Evolutionary conservation across 2,888 invertebrate genomes (phyloP).

Genomic region (Amblyjoppa fuscipennis): DNA sequence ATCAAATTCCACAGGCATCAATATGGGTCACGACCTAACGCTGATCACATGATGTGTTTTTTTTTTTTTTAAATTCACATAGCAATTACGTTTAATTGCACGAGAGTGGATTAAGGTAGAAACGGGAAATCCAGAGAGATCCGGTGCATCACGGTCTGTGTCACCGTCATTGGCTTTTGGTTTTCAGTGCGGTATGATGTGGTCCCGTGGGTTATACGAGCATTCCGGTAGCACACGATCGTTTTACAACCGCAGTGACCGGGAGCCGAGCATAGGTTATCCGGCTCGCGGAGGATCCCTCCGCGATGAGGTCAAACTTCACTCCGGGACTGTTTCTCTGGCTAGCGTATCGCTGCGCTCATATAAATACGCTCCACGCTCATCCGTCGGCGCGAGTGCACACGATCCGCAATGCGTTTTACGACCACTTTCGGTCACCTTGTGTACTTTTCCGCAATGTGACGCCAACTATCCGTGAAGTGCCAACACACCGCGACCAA

Average conservation of each 20-base stretch:
- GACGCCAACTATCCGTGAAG: neutral
- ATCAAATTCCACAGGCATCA: too few relatives aligned
- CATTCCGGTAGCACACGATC: constrained; percentile 47
- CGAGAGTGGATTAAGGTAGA: constrained; percentile 1
- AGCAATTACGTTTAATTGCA: neutral
- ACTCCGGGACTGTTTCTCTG: neutral
- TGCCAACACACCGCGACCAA: neutral
- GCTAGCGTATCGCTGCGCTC: neutral
- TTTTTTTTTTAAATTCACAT: neutral
- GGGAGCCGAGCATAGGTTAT: constrained; percentile 15
- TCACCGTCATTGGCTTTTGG: constrained; percentile 46
- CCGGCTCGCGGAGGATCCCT: neutral
- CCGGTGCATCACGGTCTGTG: constrained; percentile 14
- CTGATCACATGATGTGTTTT: neutral
- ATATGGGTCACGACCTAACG: neutral
- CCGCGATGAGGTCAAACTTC: constrained; percentile 37
- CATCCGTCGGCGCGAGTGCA: neutral
- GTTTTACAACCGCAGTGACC: constrained; percentile 56
- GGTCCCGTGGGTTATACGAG: constrained; percentile 42
- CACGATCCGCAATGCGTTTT: too few relatives aligned
- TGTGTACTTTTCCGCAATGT: too few relatives aligned
- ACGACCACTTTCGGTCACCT: too few relatives aligned
- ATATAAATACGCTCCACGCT: neutral
- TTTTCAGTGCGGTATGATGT: constrained; percentile 52
- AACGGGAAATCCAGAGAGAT: constrained; percentile 15